Evolutionary conservation across 2,888 invertebrate genomes (phyloP).

Genomic region (Emmelina monodactyla): DNA sequence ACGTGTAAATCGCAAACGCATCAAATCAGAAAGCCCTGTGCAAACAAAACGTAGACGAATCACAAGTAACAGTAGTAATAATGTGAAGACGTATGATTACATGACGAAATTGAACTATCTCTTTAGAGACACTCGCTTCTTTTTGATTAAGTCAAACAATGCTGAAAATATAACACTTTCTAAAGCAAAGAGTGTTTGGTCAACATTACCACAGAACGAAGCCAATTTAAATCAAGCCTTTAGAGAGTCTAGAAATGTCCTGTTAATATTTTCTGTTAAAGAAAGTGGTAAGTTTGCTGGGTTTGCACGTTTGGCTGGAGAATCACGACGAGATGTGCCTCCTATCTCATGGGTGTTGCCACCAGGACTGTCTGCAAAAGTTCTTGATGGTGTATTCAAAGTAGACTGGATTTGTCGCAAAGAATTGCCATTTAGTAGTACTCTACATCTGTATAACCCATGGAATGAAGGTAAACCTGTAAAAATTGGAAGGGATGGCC

Average conservation of each 20-base stretch:
- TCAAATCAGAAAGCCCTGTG: slow-evolving; percentile 45
- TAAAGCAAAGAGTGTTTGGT: slow-evolving; percentile 97
- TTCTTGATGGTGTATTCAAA: slow-evolving; percentile 94
- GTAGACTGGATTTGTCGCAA: slow-evolving; percentile 97
- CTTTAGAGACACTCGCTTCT: slow-evolving; percentile 93
- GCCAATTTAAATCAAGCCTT: slow-evolving; percentile 94
- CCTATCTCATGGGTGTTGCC: slow-evolving; percentile 95
- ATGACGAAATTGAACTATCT: slow-evolving; percentile 91
- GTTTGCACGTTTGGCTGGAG: slow-evolving; percentile 89
- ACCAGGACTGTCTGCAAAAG: slow-evolving; percentile 90
- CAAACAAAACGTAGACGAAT: slow-evolving; percentile 43
- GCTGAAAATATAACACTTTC: slow-evolving; percentile 95
- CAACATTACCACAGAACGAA: slow-evolving; percentile 96
- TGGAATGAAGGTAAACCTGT: slow-evolving; percentile 99
- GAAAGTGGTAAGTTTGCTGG: slow-evolving; percentile 97
- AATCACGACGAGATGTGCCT: slow-evolving; percentile 88
- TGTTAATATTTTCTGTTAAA: slow-evolving; percentile 96
- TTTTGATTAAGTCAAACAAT: slow-evolving; percentile 97
- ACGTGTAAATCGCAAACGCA: slow-evolving; percentile 66
- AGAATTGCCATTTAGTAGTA: slow-evolving; percentile 91
- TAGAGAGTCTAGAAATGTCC: slow-evolving; percentile 90
- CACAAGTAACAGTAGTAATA: slow-evolving; percentile 28
- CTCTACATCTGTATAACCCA: slow-evolving; percentile 92
- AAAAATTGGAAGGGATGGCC: slow-evolving; percentile 98
- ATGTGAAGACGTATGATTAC: slow-evolving; percentile 81